A percentile compares a stretch with the other conserved stretches of the same genome.
Evolutionary conservation across 2,888 invertebrate genomes (phyloP).

Genomic region (Zaprionus bogoriensis): DNA sequence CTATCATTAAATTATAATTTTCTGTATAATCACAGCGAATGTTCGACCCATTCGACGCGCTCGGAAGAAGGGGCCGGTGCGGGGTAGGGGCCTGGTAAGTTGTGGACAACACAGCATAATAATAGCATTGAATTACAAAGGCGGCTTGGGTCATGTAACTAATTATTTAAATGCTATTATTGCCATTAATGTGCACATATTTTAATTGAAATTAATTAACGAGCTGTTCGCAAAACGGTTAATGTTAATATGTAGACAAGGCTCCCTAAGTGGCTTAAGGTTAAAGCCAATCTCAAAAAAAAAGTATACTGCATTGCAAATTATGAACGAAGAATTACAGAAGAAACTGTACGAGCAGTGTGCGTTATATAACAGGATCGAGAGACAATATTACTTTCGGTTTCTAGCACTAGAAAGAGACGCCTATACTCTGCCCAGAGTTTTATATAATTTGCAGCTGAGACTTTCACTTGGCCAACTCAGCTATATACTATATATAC

Average conservation of each 20-base stretch:
- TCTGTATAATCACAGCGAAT: slow-evolving; percentile 18
- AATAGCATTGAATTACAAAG: slow-evolving; percentile 26
- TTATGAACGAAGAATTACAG: not conserved
- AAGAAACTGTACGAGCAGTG: not conserved
- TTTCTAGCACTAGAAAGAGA: not conserved
- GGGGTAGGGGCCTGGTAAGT: not conserved
- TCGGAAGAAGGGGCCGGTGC: not conserved
- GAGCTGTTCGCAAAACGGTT: slow-evolving; percentile 28
- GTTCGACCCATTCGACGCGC: not conserved
- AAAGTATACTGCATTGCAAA: no score
- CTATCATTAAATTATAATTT: slow-evolving; percentile 53
- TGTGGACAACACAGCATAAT: slow-evolving; percentile 18
- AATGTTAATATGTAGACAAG: slow-evolving; percentile 37
- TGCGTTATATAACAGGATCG: not conserved
- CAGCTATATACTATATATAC: not conserved
- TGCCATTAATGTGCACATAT: slow-evolving; percentile 47
- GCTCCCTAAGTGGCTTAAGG: slow-evolving; percentile 8
- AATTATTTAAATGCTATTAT: slow-evolving; percentile 70
- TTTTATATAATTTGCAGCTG: not conserved
- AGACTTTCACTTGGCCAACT: not conserved
- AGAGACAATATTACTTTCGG: not conserved
- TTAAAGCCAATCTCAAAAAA: not conserved
- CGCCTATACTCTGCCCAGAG: not conserved
- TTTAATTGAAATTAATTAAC: slow-evolving; percentile 71
- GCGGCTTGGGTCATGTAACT: slow-evolving; percentile 44